phyloP scores from a whole-genome alignment of 2,113 vertebrate species.

The Pteronura brasiliensis region DNA sequence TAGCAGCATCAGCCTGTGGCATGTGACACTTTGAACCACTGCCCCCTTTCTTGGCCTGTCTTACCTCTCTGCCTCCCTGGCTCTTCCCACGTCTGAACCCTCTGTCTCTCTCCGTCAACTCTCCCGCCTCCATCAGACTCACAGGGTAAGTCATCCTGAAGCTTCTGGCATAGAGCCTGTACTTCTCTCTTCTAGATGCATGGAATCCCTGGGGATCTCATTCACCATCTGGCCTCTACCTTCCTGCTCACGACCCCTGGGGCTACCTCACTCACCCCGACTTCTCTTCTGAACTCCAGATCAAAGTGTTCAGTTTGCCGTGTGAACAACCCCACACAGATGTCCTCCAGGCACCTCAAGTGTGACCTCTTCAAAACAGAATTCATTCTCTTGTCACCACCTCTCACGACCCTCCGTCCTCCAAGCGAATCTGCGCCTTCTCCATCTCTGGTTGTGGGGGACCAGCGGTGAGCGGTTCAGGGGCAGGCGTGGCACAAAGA shows the following conservation, averaged over 20 bases:
- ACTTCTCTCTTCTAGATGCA: neutral
- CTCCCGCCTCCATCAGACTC: neutral
- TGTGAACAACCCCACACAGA: neutral
- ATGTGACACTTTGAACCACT: neutral
- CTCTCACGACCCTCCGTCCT: neutral
- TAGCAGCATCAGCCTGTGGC: rapidly evolving
- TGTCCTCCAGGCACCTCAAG: neutral
- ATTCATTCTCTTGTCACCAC: neutral
- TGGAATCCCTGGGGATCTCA: neutral
- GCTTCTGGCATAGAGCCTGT: neutral
- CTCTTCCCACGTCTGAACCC: neutral
- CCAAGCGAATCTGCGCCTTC: neutral
- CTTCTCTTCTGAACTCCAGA: neutral
- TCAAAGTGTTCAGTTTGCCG: neutral
- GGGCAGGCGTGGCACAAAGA: neutral
- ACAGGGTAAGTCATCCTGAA: neutral
- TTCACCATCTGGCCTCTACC: neutral
- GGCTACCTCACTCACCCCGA: neutral
- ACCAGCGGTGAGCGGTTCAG: neutral
- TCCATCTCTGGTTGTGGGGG: neutral
- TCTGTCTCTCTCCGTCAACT: neutral
- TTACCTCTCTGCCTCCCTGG: neutral
- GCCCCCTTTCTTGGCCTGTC: no score
- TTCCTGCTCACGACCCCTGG: neutral
- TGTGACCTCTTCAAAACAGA: neutral